Conservation (phyloP, 2,888 invertebrate species). For the Aleiodes testaceus region DNA sequence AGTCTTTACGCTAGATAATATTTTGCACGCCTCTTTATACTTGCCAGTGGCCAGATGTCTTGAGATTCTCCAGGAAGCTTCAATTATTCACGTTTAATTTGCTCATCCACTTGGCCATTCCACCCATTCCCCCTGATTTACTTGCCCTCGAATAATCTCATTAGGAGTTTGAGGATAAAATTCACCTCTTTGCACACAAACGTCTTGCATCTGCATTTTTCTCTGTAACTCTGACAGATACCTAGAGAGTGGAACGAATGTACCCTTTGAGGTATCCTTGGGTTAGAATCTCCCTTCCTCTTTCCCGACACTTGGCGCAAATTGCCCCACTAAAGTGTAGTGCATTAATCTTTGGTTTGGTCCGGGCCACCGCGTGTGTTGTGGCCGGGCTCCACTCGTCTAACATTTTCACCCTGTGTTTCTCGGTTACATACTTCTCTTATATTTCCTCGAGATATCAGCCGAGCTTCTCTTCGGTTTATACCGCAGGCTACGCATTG, state of each 20-base stretch:
- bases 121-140: background rate
- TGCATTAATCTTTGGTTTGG: slow-evolving; percentile 73
- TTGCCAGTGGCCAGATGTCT: slow-evolving; percentile 75
- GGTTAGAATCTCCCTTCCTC: slow-evolving; percentile 40
- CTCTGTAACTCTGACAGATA: slow-evolving; percentile 36
- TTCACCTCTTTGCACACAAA: too few species aligned
- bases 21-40: slow-evolving; percentile 75
- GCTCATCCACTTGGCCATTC: slow-evolving; percentile 46
- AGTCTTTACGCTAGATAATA: slow-evolving; percentile 72
- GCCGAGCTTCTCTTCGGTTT: slow-evolving; percentile 35
- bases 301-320: slow-evolving; percentile 71
- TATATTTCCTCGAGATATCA: slow-evolving; percentile 46
- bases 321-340: slow-evolving; percentile 72
- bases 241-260: slow-evolving; percentile 60
- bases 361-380: slow-evolving; percentile 66
- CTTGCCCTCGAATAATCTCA: too few species aligned
- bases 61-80: slow-evolving; percentile 52
- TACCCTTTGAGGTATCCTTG: slow-evolving; percentile 50
- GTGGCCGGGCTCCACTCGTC: slow-evolving; percentile 68
- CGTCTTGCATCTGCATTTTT: too few species aligned
- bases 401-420: slow-evolving; percentile 49
- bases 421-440: slow-evolving; percentile 56
- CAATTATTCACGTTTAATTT: slow-evolving; percentile 72
- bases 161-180: too few species aligned
- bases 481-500: slow-evolving; percentile 43